Percentiles rank a stretch among this genome's conserved stretches.
phyloP scores from a whole-genome alignment of 2,113 vertebrate genomes.

The Rafetus swinhoei region DNA sequence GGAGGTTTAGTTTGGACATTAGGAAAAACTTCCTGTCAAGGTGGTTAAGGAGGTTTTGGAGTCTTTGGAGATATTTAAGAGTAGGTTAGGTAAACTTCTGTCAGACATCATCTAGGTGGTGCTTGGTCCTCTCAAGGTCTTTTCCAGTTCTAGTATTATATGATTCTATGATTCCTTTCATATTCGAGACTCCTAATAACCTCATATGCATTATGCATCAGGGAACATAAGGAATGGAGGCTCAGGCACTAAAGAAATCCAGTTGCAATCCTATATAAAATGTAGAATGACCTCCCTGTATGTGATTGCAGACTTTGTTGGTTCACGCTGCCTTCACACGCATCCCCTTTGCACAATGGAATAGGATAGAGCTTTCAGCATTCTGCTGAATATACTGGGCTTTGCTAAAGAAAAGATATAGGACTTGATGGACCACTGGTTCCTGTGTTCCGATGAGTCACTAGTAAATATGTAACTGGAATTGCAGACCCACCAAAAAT shows the following conservation, averaged over 20 bases:
- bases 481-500: neutral
- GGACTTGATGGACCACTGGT: neutral
- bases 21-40: no score
- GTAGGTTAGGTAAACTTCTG: no score
- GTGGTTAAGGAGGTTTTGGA: no score
- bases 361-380: neutral
- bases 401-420: accelerated
- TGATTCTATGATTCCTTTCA: neutral
- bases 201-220: neutral
- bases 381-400: neutral
- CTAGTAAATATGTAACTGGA: neutral
- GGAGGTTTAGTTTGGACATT: no score
- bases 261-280: neutral
- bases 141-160: no score
- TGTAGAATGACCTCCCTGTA: neutral
- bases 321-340: neutral
- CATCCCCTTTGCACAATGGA: neutral
- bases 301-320: neutral
- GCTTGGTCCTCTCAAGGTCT: no score
- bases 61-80: no score
- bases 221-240: neutral
- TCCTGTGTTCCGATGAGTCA: neutral
- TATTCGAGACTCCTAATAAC: neutral
- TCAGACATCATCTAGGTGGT: no score
- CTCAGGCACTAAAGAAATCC: neutral